A percentile compares a stretch with the other conserved stretches of the same genome.
phyloP scores from a whole-genome alignment of 2,888 invertebrate genomes.

The Chloromyia formosa region DNA sequence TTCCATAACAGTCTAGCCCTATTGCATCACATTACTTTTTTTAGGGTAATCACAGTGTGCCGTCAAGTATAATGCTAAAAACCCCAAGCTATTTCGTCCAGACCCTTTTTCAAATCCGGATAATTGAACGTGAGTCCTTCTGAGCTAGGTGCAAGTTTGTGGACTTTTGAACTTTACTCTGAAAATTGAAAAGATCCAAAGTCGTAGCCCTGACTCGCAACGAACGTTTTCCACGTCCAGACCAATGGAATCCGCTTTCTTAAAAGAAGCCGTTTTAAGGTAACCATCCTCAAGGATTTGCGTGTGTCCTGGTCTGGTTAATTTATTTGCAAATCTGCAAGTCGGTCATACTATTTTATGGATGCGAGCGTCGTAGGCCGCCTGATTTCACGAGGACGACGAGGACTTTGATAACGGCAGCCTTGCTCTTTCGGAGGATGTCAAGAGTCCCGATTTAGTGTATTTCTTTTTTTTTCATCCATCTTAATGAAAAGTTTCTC shows the following conservation, averaged over 20 bases:
- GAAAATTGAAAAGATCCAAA: not conserved
- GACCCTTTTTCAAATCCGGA: conserved; percentile 26
- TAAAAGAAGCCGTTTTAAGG: not conserved
- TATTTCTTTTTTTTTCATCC: not conserved
- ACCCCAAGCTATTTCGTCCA: conserved; percentile 3
- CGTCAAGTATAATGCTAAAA: not conserved
- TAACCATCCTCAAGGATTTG: conserved; percentile 17
- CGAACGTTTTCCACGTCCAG: not conserved
- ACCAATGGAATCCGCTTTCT: conserved; percentile 6
- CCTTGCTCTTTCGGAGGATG: not conserved
- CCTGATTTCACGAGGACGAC: not conserved
- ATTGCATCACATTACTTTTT: conserved; percentile 1
- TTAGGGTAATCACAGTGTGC: not conserved
- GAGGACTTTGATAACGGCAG: not conserved
- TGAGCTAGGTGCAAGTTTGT: conserved; percentile 4
- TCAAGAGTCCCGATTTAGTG: conserved; percentile 6
- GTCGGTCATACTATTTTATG: conserved; percentile 8
- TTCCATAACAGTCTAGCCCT: not conserved
- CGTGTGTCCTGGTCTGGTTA: not conserved
- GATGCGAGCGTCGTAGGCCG: not conserved
- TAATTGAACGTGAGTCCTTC: conserved; percentile 31
- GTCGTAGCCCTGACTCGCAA: not conserved
- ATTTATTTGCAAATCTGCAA: conserved; percentile 33
- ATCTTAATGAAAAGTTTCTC: conserved; percentile 8
- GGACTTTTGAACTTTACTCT: not conserved